Base-by-base conservation (phyloP, 2,113 vertebrate species). In the Grammomys surdaster region DNA sequence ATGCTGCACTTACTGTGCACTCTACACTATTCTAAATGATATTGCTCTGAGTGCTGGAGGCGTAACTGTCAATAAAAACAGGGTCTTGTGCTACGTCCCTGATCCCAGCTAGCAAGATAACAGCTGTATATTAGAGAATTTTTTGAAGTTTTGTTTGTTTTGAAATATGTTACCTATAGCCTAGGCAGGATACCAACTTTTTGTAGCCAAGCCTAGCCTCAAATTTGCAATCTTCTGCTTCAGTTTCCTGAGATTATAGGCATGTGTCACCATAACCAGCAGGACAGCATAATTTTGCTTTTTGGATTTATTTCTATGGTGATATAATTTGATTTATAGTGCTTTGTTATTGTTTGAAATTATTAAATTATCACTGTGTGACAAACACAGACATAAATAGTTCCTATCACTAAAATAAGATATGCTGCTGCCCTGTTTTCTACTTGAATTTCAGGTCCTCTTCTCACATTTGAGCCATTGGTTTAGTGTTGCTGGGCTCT, bases 301-400 rank as follows among this genome's bases (percentile, higher is more conserved):
- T 96, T 67, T 4, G 16, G 86, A 20, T 84, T 87, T 90, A 67
- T 85, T 76, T 85, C 36, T 86, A 0, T 94, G 14, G 31, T 75
- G 75, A 58, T 26, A 14, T 82, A 65, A 54, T 95, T 94, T 95
- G 84, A 82, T 86, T 93, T 93, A 40, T 13, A 87, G 54, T 85
- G n/a, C n/a, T 91, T 89, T 92, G 78, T 92, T 16, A 31, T 43
- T 93, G 58, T 76, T 95, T 54, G 7, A 84, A 70, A 40, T 51
- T 46, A 33, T 19, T 77, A n/a, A 87, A 69, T 90, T 46, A 77
- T 78, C 22, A 89, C 51, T 76, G 17, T 16, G 26, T 73, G 51
- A 48, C 65, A 88, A 9, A 73, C 67, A 31, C 1, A 88, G 20
- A 31, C 26, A 56, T 14, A 17, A 14, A 5, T 70, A 75, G 48